These are phyloP conservation scores for Nesidiocoris tenuis DNA, from an alignment of 2,888 invertebrate species.

Conservation along the genomic window DNA sequence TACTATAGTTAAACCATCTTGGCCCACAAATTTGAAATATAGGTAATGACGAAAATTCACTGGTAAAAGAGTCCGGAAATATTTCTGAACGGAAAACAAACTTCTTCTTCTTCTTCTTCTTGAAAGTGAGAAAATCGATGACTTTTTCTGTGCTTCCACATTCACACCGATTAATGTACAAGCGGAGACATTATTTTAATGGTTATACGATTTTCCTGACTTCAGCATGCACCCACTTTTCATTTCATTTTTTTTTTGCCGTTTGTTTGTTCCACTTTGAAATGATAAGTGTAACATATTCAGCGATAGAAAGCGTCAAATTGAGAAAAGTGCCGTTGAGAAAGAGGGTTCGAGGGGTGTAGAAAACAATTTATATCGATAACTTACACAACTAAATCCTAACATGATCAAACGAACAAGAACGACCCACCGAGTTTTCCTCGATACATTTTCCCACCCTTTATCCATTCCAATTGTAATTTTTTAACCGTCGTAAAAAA, in stretches of 20 bases:
- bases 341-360: background rate
- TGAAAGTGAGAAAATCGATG: slow-evolving; percentile 34
- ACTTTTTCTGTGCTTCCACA: slow-evolving; percentile 20
- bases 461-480: background rate
- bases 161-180: slow-evolving; percentile 35
- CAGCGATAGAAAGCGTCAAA: slow-evolving; percentile 25
- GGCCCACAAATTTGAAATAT: slow-evolving; percentile 42
- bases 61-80: slow-evolving; percentile 15
- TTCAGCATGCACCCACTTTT: background rate
- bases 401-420: background rate
- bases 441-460: background rate
- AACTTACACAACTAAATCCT: background rate
- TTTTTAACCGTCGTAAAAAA: background rate
- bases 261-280: background rate
- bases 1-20: slow-evolving; percentile 41
- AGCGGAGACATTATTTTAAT: slow-evolving; percentile 12
- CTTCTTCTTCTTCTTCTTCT: slow-evolving; percentile 16
- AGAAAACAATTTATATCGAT: background rate
- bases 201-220: slow-evolving; percentile 2
- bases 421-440: background rate
- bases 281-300: slow-evolving; percentile 9
- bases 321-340: slow-evolving; percentile 20
- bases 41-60: slow-evolving; percentile 28
- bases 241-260: slow-evolving; percentile 5
- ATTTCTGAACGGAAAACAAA: slow-evolving; percentile 20